These are phyloP conservation scores for Drosophila nr. perissopoda DNA, from an alignment of 2,888 invertebrate species.

Conservation along the genomic window DNA sequence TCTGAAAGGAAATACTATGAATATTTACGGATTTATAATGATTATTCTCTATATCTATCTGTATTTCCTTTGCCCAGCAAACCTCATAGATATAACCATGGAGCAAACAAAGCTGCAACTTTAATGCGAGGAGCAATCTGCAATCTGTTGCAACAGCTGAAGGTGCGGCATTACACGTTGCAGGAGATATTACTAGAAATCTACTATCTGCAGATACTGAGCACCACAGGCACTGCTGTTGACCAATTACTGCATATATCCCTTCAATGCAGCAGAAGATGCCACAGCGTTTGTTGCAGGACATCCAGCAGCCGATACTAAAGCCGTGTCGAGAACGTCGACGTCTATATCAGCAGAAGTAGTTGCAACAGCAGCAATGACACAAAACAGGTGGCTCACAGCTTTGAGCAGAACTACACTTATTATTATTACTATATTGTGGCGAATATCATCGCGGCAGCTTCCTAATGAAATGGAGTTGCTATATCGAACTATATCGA, in stretches of 20 bases:
- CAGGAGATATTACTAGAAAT: neutral
- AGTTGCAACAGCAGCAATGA: neutral
- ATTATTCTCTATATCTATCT: neutral
- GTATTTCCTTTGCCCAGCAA: neutral
- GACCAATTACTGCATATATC: constrained; percentile 86
- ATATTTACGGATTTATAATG: neutral
- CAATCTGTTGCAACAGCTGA: neutral
- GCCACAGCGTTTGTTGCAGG: neutral
- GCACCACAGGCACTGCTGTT: neutral
- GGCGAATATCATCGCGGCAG: neutral
- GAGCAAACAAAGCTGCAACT: neutral
- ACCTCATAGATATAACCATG: neutral
- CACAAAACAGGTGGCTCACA: neutral
- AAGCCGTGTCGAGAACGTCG: constrained; percentile 85
- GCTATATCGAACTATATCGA: neutral
- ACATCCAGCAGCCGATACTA: neutral
- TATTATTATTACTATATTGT: neutral
- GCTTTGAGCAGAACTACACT: neutral
- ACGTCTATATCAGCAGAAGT: constrained; percentile 71
- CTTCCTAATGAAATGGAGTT: neutral
- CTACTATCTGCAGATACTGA: neutral
- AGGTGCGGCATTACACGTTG: neutral
- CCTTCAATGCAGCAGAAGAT: neutral
- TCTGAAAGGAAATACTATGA: neutral
- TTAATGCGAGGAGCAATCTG: neutral